phyloP scores from a whole-genome alignment of 2,888 invertebrate genomes.

The Melieria omissa region DNA sequence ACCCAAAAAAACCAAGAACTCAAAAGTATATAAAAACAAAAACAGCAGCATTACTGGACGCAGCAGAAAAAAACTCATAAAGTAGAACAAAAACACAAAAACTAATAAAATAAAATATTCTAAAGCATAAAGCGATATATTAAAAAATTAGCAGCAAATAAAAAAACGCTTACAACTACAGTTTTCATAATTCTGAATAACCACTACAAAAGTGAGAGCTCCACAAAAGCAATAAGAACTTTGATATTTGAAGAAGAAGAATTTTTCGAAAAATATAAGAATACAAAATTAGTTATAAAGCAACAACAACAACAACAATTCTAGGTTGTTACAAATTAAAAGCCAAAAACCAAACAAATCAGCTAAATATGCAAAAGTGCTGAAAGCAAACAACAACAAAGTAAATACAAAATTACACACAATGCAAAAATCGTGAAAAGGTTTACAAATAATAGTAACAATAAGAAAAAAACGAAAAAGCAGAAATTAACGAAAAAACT shows the following conservation, averaged over 20 bases:
- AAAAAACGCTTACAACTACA: not conserved
- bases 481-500: not conserved
- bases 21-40: no score
- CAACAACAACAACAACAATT: not conserved
- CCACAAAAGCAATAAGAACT: slow-evolving; percentile 13
- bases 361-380: not conserved
- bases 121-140: no score
- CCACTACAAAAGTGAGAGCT: slow-evolving; percentile 12
- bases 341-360: not conserved
- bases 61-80: no score
- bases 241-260: not conserved
- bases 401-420: not conserved
- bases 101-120: no score
- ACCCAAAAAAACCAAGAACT: no score
- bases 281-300: not conserved
- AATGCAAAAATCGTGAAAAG: not conserved
- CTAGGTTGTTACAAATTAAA: not conserved
- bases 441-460: no score
- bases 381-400: not conserved
- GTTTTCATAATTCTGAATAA: not conserved
- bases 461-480: no score
- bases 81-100: no score
- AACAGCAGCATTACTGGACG: no score
- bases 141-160: not conserved
- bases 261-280: not conserved